Evolutionary conservation across 2,113 vertebrate genomes (phyloP), one percentile per base, ranked within the genome.

Genomic region (Oceanodroma tethys): DNA sequence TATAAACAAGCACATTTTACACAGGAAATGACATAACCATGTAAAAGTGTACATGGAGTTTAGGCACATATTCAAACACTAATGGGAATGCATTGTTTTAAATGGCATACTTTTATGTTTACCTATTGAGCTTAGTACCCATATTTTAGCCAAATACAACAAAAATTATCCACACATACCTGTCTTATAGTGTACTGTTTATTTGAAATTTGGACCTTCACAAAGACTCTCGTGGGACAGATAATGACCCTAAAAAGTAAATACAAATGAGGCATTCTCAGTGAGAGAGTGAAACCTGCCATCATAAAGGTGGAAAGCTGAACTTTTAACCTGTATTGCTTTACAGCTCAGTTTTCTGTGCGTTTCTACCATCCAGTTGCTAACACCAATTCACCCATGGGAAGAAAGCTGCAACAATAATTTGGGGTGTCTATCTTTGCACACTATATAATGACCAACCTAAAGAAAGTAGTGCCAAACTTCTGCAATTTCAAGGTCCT

Each of bases 1-100:
- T 95, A 97, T 95, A 98, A 98, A 98, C 97, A 98, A 96, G 89
- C 96, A 91, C 97, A 81, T 98, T 98, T 98, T 98, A 98, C 95
- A 86, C 98, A 98, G 98, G 98, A 99, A 99, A 98, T 99, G 98
- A 99, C 98, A 98, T 99, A 97, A 98, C 96, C 97, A 83, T 94
- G 92, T 95, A 95, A 97, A 97, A 98, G 98, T 98, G 97, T 98
- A 98, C 98, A 98, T 92, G 97, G 97, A 95, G 95, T 96, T 98
- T 97, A 98, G 98, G 98, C 98, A 97, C 97, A 98, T 97, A 95
- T 95, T 98, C 96, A 97, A 97, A 96, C 89, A 90, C 97, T 98
- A 98, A 98, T 97, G 98, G 97, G 96, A 96, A 96, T 96, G 97
- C 98, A 98, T 98, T 99, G 98, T 99, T 99, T 98, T 97, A 98